Evolutionary conservation across 2,797 vertebrate species (phyloP).

Genomic region (Sitta carolinensis): DNA sequence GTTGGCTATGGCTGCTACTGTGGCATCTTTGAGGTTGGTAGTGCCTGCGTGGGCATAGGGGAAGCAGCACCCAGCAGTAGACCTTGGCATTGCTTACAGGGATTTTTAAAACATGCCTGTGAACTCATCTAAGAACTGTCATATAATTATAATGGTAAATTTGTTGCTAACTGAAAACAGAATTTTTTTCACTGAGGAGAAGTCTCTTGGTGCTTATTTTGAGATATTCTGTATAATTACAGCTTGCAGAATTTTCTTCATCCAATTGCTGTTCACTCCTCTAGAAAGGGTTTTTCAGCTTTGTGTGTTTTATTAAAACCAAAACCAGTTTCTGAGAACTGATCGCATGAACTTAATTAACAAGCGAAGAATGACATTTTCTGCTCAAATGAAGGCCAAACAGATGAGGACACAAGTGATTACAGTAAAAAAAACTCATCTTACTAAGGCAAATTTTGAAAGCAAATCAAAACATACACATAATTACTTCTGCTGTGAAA

Average conservation of each 20-base stretch:
- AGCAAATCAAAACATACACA: neutral
- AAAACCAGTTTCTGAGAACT: neutral
- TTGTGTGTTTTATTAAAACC: neutral
- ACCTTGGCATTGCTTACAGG: constrained; percentile 12
- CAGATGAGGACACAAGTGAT: neutral
- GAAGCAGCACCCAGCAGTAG: neutral
- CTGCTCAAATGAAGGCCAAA: neutral
- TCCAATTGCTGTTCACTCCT: neutral
- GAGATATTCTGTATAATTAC: constrained; percentile 52
- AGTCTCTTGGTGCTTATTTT: constrained; percentile 54
- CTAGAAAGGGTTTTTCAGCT: neutral
- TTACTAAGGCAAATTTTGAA: constrained; percentile 21
- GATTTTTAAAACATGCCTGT: constrained; percentile 25
- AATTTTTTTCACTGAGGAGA: constrained; percentile 39
- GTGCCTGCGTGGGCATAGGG: neutral
- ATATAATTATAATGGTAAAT: constrained; percentile 44
- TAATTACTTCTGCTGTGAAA: neutral
- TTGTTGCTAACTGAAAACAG: constrained; percentile 30
- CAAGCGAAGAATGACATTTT: constrained; percentile 17
- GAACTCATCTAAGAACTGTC: constrained; percentile 43
- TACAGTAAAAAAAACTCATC: neutral
- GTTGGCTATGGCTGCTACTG: neutral
- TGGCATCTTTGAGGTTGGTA: neutral
- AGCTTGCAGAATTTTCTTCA: neutral
- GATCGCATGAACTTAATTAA: constrained; percentile 23